A percentile compares a stretch with the other conserved stretches of the same genome.
phyloP scores from a whole-genome alignment of 2,797 vertebrate genomes.

The Sebastes miniatus region DNA sequence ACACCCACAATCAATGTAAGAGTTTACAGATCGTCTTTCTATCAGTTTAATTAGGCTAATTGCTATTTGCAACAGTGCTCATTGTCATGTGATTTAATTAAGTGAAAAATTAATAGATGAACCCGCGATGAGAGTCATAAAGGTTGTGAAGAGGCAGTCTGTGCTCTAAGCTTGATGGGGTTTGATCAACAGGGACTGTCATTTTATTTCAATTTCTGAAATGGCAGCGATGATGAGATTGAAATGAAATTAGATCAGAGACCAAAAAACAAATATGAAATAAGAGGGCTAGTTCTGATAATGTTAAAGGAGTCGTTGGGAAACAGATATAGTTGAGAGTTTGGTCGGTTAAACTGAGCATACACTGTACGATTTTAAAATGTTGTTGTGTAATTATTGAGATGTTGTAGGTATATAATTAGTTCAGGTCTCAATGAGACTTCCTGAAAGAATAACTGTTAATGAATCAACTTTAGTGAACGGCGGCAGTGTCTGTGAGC shows the following conservation, averaged over 20 bases:
- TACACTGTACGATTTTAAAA: too few species aligned
- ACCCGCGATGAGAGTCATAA: background rate
- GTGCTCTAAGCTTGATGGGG: background rate
- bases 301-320: background rate
- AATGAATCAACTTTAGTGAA: too few species aligned
- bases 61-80: constrained; percentile 47
- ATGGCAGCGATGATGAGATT: background rate
- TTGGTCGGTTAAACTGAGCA: too few species aligned
- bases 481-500: background rate
- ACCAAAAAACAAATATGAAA: background rate
- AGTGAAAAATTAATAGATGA: constrained; percentile 10
- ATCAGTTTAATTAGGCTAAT: constrained; percentile 53
- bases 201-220: background rate
- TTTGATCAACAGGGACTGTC: background rate
- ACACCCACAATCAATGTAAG: constrained; percentile 25
- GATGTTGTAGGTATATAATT: too few species aligned
- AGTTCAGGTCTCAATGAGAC: too few species aligned
- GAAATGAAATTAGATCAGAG: background rate
- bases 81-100: constrained; percentile 52
- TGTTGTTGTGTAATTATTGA: too few species aligned
- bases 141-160: background rate
- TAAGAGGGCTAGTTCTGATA: background rate
- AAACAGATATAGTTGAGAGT: too few species aligned
- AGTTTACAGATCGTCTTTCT: constrained; percentile 46
- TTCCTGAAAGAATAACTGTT: background rate